Evolutionary conservation across 2,888 invertebrate species (phyloP).

Genomic region (Philaethria dido): DNA sequence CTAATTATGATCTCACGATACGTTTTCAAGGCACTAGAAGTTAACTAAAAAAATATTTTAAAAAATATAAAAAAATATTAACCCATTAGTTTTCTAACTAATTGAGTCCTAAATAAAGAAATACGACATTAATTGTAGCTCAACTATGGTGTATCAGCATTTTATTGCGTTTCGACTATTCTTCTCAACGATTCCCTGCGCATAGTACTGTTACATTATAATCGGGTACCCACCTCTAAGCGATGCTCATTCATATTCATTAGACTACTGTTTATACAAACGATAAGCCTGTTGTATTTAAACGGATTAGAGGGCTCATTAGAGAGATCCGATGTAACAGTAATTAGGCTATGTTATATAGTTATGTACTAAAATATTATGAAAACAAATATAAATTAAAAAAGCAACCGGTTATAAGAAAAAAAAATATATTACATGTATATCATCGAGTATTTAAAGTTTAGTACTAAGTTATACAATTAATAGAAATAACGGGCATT

Average conservation of each 20-base stretch:
- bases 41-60: too few species aligned
- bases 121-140: neutral
- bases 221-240: slow-evolving; percentile 65
- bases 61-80: too few species aligned
- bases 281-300: slow-evolving; percentile 56
- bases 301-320: slow-evolving; percentile 44
- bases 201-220: slow-evolving; percentile 61
- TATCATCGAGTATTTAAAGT: too few species aligned
- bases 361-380: neutral
- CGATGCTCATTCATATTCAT: slow-evolving; percentile 70
- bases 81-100: too few species aligned
- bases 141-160: neutral
- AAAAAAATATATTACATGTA: neutral
- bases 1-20: too few species aligned
- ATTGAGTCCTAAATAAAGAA: too few species aligned
- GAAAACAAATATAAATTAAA: neutral
- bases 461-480: too few species aligned
- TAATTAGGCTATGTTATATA: neutral
- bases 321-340: slow-evolving; percentile 27
- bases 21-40: too few species aligned
- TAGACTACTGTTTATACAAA: slow-evolving; percentile 58
- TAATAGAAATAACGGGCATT: too few species aligned
- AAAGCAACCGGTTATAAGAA: neutral
- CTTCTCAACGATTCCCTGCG: slow-evolving; percentile 37
- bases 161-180: neutral